Percentiles rank a stretch among this genome's conserved stretches.
phyloP scores from a whole-genome alignment of 2,113 vertebrate genomes.

The Chaenogobius annularis region DNA sequence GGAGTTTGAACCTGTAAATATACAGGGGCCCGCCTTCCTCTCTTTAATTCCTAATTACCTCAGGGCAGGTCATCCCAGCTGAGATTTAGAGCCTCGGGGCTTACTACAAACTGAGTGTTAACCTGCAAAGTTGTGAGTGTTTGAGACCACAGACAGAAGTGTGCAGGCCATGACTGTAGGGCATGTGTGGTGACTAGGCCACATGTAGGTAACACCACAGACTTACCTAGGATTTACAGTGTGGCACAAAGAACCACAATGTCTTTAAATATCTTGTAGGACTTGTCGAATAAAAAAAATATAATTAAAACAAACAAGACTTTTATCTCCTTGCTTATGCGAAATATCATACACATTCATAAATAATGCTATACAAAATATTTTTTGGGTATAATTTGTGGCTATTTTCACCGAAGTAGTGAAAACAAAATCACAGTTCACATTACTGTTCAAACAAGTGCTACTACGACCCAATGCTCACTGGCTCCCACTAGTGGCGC shows the following conservation, averaged over 20 bases:
- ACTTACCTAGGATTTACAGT: slow-evolving; percentile 39
- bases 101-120: slow-evolving; percentile 58
- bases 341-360: background rate
- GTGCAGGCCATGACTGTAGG: slow-evolving; percentile 49
- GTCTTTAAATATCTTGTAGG: slow-evolving; percentile 30
- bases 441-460: slow-evolving; percentile 64
- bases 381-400: slow-evolving; percentile 62
- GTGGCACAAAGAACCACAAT: slow-evolving; percentile 18
- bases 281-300: slow-evolving; percentile 10
- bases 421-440: slow-evolving; percentile 71
- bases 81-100: slow-evolving; percentile 65
- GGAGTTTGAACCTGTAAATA: slow-evolving; percentile 71
- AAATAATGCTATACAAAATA: slow-evolving; percentile 3
- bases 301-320: slow-evolving; percentile 11
- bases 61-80: slow-evolving; percentile 68
- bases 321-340: background rate
- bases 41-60: slow-evolving; percentile 77
- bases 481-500: slow-evolving; percentile 76
- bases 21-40: slow-evolving; percentile 67
- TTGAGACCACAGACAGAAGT: slow-evolving; percentile 50
- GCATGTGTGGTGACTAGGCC: slow-evolving; percentile 67
- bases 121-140: slow-evolving; percentile 50
- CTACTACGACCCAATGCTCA: slow-evolving; percentile 35
- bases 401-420: slow-evolving; percentile 61
- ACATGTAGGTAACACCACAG: slow-evolving; percentile 43